Percentiles rank a stretch among this genome's conserved stretches.
Evolutionary conservation across 2,797 vertebrate species (phyloP).

Genomic region (Notolepis coatsorum): DNA sequence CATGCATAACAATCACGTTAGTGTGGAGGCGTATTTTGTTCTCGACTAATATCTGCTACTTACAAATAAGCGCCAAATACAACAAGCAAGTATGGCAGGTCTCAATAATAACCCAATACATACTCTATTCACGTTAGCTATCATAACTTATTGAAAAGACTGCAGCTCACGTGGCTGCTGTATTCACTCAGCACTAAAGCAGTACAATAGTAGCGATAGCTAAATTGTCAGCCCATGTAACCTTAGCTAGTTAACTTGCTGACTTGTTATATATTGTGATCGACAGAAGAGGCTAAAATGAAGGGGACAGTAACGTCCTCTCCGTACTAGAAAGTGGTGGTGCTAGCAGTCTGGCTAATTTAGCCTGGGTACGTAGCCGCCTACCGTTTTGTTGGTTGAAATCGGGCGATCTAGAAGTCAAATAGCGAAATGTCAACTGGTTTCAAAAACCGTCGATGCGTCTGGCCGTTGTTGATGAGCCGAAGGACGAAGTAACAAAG

Average conservation of each 20-base stretch:
- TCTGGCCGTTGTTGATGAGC: slow-evolving; percentile 9
- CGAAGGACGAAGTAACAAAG: slow-evolving; percentile 50
- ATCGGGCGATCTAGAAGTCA: neutral
- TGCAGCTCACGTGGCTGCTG: rapidly evolving
- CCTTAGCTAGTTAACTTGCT: slow-evolving; percentile 5
- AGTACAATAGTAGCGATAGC: rapidly evolving
- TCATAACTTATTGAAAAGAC: slow-evolving; percentile 3
- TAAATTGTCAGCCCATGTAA: rapidly evolving
- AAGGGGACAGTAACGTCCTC: slow-evolving; percentile 15
- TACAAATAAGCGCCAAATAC: too few species aligned
- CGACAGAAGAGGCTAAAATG: slow-evolving; percentile 3
- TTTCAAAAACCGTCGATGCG: slow-evolving; percentile 19
- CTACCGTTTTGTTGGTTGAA: slow-evolving; percentile 45
- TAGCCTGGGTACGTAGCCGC: slow-evolving; percentile 59
- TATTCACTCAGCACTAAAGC: neutral
- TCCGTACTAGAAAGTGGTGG: slow-evolving; percentile 37
- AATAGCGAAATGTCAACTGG: neutral
- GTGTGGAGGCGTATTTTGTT: too few species aligned
- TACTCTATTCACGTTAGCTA: neutral
- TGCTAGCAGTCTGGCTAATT: slow-evolving; percentile 70
- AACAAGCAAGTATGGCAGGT: slow-evolving; percentile 1
- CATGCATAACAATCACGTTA: too few species aligned
- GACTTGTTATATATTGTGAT: slow-evolving; percentile 45
- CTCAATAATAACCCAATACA: neutral
- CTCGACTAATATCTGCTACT: too few species aligned